These are phyloP conservation scores for Gastrophysa polygoni DNA, from an alignment of 2,888 invertebrate species.

Conservation along the genomic window DNA sequence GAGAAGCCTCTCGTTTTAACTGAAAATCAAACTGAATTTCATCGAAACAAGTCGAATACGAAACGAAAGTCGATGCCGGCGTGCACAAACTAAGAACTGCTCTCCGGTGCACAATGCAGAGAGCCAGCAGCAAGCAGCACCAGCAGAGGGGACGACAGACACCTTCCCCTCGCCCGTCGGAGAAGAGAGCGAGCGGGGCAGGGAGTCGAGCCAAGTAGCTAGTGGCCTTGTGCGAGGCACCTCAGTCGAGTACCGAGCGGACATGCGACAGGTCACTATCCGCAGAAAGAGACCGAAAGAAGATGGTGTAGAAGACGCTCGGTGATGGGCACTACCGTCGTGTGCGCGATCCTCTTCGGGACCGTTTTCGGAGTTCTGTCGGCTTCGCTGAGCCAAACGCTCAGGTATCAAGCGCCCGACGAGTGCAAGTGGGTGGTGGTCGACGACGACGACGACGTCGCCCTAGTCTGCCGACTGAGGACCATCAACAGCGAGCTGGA, in stretches of 20 bases:
- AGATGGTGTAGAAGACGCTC: slow-evolving; percentile 50
- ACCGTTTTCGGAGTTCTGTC: slow-evolving; percentile 67
- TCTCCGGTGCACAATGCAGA: slow-evolving; percentile 19
- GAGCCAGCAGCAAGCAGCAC: slow-evolving; percentile 36
- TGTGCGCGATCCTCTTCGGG: slow-evolving; percentile 65
- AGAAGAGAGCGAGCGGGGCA: too few species aligned
- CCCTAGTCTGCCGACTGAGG: slow-evolving; percentile 73
- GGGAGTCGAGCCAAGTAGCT: slow-evolving; percentile 56
- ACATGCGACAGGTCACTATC: slow-evolving; percentile 52
- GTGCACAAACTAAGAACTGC: slow-evolving; percentile 20
- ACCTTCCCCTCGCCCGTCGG: slow-evolving; percentile 24
- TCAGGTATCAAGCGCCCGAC: slow-evolving; percentile 78
- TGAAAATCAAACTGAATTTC: too few species aligned
- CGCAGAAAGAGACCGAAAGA: too few species aligned
- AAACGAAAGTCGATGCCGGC: too few species aligned
- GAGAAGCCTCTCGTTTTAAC: too few species aligned
- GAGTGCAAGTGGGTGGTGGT: slow-evolving; percentile 81
- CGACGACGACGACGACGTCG: slow-evolving; percentile 69
- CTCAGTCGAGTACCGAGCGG: slow-evolving; percentile 62
- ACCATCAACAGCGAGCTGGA: slow-evolving; percentile 83
- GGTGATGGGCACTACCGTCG: slow-evolving; percentile 61
- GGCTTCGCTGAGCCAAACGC: slow-evolving; percentile 66
- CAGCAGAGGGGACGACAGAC: slow-evolving; percentile 45
- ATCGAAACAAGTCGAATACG: too few species aligned
- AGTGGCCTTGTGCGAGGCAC: slow-evolving; percentile 58